These are phyloP conservation scores for Lepeophtheirus nordmannii DNA, from an alignment of 2,888 invertebrate genomes.

Conservation along the genomic window DNA sequence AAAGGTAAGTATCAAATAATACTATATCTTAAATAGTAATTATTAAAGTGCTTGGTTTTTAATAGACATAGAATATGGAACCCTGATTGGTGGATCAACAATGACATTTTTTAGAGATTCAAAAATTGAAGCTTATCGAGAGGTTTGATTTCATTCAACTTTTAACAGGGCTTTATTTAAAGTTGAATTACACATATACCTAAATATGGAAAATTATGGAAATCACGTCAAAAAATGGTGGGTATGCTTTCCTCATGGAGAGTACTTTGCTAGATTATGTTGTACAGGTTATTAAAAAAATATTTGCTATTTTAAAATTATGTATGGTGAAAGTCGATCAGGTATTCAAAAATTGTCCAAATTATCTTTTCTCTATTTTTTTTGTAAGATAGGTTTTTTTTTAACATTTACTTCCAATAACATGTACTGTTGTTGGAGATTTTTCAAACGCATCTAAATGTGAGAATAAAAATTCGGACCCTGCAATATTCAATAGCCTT, in stretches of 20 bases:
- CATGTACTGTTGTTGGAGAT: too few relatives aligned
- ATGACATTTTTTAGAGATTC: slow-evolving; percentile 82
- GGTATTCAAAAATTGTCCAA: too few relatives aligned
- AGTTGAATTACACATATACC: slow-evolving; percentile 73
- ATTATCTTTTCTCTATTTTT: too few relatives aligned
- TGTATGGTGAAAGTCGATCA: too few relatives aligned
- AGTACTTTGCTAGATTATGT: slow-evolving; percentile 92
- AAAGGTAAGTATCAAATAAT: slow-evolving; percentile 31
- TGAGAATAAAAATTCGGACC: too few relatives aligned
- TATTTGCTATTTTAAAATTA: too few relatives aligned
- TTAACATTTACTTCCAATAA: slow-evolving; percentile 35
- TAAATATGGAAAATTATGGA: slow-evolving; percentile 96
- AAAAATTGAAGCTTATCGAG: slow-evolving; percentile 14
- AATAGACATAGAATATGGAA: slow-evolving; percentile 75
- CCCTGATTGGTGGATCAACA: slow-evolving; percentile 80
- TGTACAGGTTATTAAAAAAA: slow-evolving; percentile 43
- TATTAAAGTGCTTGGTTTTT: background rate
- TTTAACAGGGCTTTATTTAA: slow-evolving; percentile 42
- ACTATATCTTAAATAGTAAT: too few relatives aligned
- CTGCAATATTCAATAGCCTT: too few relatives aligned
- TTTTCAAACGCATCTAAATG: too few relatives aligned
- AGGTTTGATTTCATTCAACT: background rate
- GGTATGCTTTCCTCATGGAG: slow-evolving; percentile 96
- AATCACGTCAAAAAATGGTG: slow-evolving; percentile 50
- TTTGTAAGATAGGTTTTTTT: too few relatives aligned